phyloP scores from a whole-genome alignment of 2,888 invertebrate genomes.

The Drosophila nr. medialis region DNA sequence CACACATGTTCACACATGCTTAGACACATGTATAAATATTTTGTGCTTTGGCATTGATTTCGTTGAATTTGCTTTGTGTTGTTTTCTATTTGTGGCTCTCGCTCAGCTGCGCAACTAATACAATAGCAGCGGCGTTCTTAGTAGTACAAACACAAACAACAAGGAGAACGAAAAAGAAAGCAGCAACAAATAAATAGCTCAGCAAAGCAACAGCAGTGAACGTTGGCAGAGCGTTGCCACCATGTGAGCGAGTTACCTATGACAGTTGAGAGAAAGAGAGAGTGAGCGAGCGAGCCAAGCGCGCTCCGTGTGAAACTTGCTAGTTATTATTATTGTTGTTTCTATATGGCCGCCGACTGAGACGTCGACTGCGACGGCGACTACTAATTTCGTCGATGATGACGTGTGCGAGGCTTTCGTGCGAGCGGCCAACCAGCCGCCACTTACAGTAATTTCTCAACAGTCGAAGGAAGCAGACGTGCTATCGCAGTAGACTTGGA shows the following conservation, averaged over 20 bases:
- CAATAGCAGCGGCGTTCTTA: conserved; percentile 6
- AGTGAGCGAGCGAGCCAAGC: neutral
- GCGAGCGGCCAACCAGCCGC: conserved; percentile 55
- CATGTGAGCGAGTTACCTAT: conserved; percentile 42
- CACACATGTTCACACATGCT: neutral
- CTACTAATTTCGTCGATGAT: conserved; percentile 79
- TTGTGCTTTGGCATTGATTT: conserved; percentile 37
- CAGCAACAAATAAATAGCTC: conserved; percentile 47
- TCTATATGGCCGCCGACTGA: conserved; percentile 26
- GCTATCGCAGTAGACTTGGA: conserved; percentile 18
- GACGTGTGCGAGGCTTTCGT: conserved; percentile 67
- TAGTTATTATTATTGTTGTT: conserved; percentile 21
- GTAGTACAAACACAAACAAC: conserved; percentile 21
- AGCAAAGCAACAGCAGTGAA: conserved; percentile 16
- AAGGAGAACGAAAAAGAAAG: conserved; percentile 41
- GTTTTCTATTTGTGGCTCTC: conserved; percentile 68
- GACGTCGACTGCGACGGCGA: conserved; percentile 18
- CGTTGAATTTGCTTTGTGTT: conserved; percentile 47
- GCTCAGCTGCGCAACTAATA: conserved; percentile 35
- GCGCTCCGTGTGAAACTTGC: neutral
- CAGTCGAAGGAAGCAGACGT: conserved; percentile 76
- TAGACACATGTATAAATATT: conserved; percentile 20
- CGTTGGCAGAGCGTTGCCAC: conserved; percentile 36
- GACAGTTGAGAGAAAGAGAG: conserved; percentile 13
- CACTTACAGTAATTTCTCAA: conserved; percentile 77